A percentile compares a stretch with the other conserved stretches of the same genome.
These are phyloP conservation scores for Apamea crenata DNA, from an alignment of 2,888 invertebrate species.

Conservation along the genomic window DNA sequence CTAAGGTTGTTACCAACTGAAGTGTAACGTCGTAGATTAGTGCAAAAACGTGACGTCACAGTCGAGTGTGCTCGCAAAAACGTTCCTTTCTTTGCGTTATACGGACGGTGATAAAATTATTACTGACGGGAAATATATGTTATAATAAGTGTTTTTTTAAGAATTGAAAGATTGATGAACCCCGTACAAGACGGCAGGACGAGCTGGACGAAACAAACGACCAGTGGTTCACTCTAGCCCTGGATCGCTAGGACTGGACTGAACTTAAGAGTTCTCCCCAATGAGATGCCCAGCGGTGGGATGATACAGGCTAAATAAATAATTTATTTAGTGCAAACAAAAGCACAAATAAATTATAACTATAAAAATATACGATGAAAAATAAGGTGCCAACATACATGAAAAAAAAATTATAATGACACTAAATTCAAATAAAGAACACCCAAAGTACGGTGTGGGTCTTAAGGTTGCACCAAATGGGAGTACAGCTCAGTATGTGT, in stretches of 20 bases:
- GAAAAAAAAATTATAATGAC: not conserved
- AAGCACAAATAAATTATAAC: not conserved
- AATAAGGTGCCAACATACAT: not conserved
- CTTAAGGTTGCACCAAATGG: not conserved
- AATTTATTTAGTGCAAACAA: not conserved
- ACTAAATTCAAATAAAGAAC: not conserved
- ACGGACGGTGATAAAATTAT: slow-evolving; percentile 36
- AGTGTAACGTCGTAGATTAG: slow-evolving; percentile 61
- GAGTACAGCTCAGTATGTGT: not conserved
- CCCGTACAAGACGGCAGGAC: not conserved
- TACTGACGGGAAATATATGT: slow-evolving; percentile 13
- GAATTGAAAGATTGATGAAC: not conserved
- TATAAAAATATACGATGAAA: not conserved
- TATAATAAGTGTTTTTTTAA: not conserved
- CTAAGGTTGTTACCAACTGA: slow-evolving; percentile 56
- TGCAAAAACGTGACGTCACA: slow-evolving; percentile 67
- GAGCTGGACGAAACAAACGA: not conserved
- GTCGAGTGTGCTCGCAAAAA: slow-evolving; percentile 51
- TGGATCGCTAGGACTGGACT: not conserved
- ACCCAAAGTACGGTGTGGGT: too few relatives aligned
- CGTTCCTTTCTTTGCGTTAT: slow-evolving; percentile 35
- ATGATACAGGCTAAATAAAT: not conserved
- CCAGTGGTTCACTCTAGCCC: not conserved
- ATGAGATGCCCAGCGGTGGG: not conserved
- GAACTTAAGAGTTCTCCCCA: too few relatives aligned